Percentiles rank a stretch among this genome's conserved stretches.
Conservation (phyloP, 2,797 vertebrate species). For the Malacoctenus gilli region DNA sequence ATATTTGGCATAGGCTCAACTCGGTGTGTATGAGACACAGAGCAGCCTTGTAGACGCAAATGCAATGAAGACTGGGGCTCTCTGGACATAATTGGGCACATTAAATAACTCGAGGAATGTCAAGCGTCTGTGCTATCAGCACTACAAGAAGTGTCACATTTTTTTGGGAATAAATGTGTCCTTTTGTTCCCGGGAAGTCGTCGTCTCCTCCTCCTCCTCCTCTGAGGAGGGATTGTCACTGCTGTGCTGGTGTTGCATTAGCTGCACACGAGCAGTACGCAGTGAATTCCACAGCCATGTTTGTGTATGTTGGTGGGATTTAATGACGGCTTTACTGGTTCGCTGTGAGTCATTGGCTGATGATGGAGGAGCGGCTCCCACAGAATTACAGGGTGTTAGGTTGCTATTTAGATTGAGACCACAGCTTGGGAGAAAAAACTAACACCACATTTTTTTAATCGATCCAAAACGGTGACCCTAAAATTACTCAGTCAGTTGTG, state of each 20-base stretch:
- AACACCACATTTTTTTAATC: conserved; percentile 22
- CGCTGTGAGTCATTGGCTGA: conserved; percentile 62
- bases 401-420: conserved; percentile 55
- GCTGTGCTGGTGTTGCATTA: conserved; percentile 13
- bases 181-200: conserved; percentile 41
- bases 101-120: conserved; percentile 47
- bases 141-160: conserved; percentile 49
- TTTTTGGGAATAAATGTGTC: conserved; percentile 51
- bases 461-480: conserved; percentile 10
- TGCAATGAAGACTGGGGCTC: conserved; percentile 28
- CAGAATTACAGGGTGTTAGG: conserved; percentile 66
- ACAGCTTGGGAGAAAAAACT: conserved; percentile 18
- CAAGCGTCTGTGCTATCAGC: conserved; percentile 41
- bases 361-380: conserved; percentile 54
- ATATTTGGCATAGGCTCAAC: too few species aligned
- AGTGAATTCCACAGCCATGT: conserved; percentile 59
- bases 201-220: too few species aligned
- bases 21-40: neutral
- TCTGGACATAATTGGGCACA: conserved; percentile 15
- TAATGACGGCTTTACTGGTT: conserved; percentile 57
- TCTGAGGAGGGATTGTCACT: conserved; percentile 31
- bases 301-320: conserved; percentile 67
- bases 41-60: conserved; percentile 14
- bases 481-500: conserved; percentile 24
- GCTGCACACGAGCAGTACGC: conserved; percentile 8